Evolutionary conservation across 64 coral and sea anemone species (phyloP), one percentile per base, ranked within the genome.

Genomic region (Astreopora myriophthalma): DNA sequence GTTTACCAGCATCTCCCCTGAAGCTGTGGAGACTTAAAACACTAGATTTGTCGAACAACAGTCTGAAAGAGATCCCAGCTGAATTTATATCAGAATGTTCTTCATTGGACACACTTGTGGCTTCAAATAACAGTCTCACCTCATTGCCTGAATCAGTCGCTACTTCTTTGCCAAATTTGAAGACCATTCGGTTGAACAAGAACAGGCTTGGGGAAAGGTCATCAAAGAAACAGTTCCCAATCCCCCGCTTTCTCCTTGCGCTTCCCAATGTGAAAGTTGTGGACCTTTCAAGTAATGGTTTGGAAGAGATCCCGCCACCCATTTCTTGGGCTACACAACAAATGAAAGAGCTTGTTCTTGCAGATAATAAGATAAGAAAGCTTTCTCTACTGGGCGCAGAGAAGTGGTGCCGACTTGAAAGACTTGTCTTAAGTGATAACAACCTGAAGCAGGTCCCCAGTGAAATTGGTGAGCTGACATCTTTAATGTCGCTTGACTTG

Each of bases 291-390:
- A 66, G 80, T 38, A 99, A 99, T 35, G 73, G 80, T 38, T 48
- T 99, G 42, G 79, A 67, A 48, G 38, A 87, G 39, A 73, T 99
- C 28, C 94, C 97, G 61, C 23, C 91, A 12, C 94, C 94, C 34
- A 31, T 73, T 38, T 75, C 68, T 20, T 99, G 97, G 97, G 69
- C 83, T 33, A 96, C 94, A 35, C 77, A 82, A 42, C 94, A 95
- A 48, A 66, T 99, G 82, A 99, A 96, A 40, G 94, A 99, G 11
- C 80, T 99, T 16, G 85, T 89, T n/a, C 27, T 96, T 6, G 57
- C 94, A 20, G 65, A 93, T 40, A 99, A 99, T 76, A 95, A 99
- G 35, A 93, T 99, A 38, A 86, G 75, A 87, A 90, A 80, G 60
- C 79, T 99, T 31, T 84, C 78, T 5, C 61, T 99, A 7, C 69